Conservation (phyloP, 2,888 invertebrate species). For the Terebella lapidaria region DNA sequence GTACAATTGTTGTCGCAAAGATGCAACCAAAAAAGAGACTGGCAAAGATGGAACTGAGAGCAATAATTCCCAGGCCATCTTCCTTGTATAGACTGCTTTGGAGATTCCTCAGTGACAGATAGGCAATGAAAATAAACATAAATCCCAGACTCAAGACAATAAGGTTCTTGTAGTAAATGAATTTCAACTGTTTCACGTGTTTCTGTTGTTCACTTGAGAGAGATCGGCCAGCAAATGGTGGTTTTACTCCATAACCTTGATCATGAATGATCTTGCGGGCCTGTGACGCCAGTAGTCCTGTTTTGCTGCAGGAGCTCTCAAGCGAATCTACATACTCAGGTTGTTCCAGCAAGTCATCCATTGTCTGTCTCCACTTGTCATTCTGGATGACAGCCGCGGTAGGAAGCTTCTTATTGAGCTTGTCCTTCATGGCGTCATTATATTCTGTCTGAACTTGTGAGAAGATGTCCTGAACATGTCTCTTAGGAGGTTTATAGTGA, state of each 20-base stretch:
- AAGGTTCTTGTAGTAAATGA: slow-evolving; percentile 36
- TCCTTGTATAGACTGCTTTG: slow-evolving; percentile 47
- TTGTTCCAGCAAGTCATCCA: slow-evolving; percentile 28
- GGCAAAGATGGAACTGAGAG: slow-evolving; percentile 36
- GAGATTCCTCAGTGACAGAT: slow-evolving; percentile 41
- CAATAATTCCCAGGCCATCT: slow-evolving; percentile 41
- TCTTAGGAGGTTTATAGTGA: slow-evolving; percentile 3
- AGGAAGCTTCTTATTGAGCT: not conserved
- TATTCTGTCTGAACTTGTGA: not conserved
- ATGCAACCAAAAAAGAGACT: slow-evolving; percentile 43
- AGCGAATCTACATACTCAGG: slow-evolving; percentile 35
- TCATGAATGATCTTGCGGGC: not conserved
- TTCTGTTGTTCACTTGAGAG: not conserved
- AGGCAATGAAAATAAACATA: slow-evolving; percentile 37
- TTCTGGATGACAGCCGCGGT: not conserved
- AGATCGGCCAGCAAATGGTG: not conserved
- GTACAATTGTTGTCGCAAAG: slow-evolving; percentile 41
- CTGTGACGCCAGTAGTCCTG: not conserved
- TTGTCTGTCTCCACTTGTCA: slow-evolving; percentile 22
- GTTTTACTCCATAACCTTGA: not conserved
- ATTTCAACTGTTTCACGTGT: slow-evolving; percentile 1
- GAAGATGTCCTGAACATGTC: slow-evolving; percentile 13
- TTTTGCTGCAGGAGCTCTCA: slow-evolving; percentile 29
- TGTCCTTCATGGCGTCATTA: not conserved
- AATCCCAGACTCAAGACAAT: slow-evolving; percentile 35